Base-by-base conservation (phyloP, 2,888 invertebrate species). In the Drosophila multiciliata region DNA sequence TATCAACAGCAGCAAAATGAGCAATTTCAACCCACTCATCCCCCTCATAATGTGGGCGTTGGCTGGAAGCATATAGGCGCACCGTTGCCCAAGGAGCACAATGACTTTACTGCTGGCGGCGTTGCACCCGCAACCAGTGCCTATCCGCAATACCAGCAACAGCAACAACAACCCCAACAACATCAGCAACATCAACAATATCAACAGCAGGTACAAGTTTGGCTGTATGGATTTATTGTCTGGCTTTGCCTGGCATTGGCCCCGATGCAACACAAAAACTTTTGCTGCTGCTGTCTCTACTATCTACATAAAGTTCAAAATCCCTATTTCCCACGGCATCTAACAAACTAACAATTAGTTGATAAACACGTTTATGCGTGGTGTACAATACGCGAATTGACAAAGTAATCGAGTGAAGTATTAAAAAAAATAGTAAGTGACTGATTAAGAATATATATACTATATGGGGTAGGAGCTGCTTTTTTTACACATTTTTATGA, bases 21-120 rank as follows among this genome's bases (percentile, higher is more conserved):
- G 57, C 76, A 76, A 55, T 69, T 59, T 20, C 74, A 80, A 29
- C 68, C 38, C 69, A 77, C 36, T 68, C 23, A 35, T 57, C 38
- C 49, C 8, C 62, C 29, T 11, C 71, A 72, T 61, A 74, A 64
- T 59, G 50, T 45, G 42, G 68, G 59, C 20, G 72, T 52, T 35
- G 83, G 84, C 72, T 90, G 91, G 91, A 91, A 87, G 63, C 83
- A 82, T 32, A 91, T 90, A 32, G 74, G 72, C 40, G 82, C 90
- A 33, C 90, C 91, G 4, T 52, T 72, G 61, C 49, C 86, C 40
- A 91, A 89, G 70, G 59, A 66, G 20, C 78, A 80, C 40, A 72
- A 42, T 40, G 78, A 86, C 17, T 89, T 76, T 57, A 74, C 42
- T 35, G 60, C 63, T 45, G 64, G 62, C 11, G 65, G 69, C 42